These are phyloP conservation scores for Hippocampus barbouri DNA, from an alignment of 2,113 vertebrate species.

Conservation along the genomic window DNA sequence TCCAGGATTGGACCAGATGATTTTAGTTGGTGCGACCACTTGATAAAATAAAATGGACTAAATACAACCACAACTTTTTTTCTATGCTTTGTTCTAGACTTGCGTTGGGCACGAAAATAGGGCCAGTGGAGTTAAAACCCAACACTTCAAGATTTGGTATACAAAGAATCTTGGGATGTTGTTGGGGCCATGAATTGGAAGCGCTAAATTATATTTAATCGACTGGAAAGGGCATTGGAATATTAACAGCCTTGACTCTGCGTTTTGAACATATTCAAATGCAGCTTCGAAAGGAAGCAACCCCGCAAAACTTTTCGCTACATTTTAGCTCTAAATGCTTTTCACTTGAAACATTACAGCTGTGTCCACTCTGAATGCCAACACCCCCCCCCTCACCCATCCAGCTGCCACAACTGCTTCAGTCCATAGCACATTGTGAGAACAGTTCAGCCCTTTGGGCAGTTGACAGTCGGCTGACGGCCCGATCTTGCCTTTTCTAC, in stretches of 20 bases:
- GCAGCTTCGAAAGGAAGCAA: neutral
- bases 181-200: no score
- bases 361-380: neutral
- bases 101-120: no score
- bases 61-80: no score
- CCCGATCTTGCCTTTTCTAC: slow-evolving; percentile 23
- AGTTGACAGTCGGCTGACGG: slow-evolving; percentile 23
- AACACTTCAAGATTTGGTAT: no score
- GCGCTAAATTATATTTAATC: no score
- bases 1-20: no score
- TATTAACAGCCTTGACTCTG: neutral
- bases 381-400: neutral
- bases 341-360: neutral
- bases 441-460: slow-evolving; percentile 33
- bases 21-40: no score
- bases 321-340: neutral
- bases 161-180: no score
- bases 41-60: no score
- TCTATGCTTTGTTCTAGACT: no score
- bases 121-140: no score
- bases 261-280: neutral
- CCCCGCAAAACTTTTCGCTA: neutral
- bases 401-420: slow-evolving; percentile 20
- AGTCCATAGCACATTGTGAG: slow-evolving; percentile 2
- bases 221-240: no score